phyloP scores from a whole-genome alignment of 2,888 invertebrate genomes.

The Macrophya alboannulata region DNA sequence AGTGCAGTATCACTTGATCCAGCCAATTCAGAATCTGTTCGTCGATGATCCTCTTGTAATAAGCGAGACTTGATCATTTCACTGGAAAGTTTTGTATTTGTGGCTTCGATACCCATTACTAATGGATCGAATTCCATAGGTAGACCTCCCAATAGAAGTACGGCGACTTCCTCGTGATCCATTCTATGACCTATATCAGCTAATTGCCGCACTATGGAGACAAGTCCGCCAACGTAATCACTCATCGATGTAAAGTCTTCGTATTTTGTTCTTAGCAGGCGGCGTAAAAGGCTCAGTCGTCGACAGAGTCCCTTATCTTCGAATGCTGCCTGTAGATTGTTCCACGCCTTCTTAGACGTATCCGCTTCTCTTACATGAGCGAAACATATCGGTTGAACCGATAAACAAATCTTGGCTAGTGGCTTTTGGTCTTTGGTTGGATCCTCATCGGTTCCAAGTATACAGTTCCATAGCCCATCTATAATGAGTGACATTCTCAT shows the following conservation, averaged over 20 bases:
- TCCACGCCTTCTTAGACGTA: constrained; percentile 61
- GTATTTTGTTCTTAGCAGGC: constrained; percentile 43
- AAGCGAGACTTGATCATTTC: constrained; percentile 53
- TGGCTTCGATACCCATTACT: constrained; percentile 58
- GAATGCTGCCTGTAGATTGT: constrained; percentile 62
- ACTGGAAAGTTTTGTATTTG: constrained; percentile 13
- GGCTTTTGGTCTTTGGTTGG: constrained; percentile 17
- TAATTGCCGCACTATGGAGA: constrained; percentile 62
- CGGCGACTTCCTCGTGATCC: constrained; percentile 64
- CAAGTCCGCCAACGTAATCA: constrained; percentile 63
- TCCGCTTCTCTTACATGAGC: constrained; percentile 35
- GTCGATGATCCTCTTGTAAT: constrained; percentile 32
- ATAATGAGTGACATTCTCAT: constrained; percentile 12
- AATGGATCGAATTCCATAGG: constrained; percentile 58
- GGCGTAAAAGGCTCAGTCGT: constrained; percentile 57
- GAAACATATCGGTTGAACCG: constrained; percentile 44
- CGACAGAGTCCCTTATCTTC: constrained; percentile 63
- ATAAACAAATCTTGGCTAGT: constrained; percentile 56
- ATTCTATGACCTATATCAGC: constrained; percentile 60
- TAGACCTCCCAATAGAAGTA: constrained; percentile 63
- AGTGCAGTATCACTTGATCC: neutral
- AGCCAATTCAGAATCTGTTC: neutral
- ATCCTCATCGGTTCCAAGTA: constrained; percentile 58
- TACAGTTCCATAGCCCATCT: constrained; percentile 30
- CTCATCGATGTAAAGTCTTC: constrained; percentile 60